phyloP scores from a whole-genome alignment of 2,797 vertebrate species.

The Halcyon badia region DNA sequence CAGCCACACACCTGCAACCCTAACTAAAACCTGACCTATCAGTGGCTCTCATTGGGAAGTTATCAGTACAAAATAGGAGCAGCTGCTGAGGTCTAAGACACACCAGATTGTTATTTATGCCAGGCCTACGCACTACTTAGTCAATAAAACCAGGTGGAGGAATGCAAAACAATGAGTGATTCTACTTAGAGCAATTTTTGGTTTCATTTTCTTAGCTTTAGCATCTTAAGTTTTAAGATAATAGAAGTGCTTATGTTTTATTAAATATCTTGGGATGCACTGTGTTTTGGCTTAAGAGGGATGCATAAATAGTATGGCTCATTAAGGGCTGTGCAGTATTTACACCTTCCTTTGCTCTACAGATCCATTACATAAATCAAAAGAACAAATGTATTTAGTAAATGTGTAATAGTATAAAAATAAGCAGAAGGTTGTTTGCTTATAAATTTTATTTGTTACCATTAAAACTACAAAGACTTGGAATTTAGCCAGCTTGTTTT shows the following conservation, averaged over 20 bases:
- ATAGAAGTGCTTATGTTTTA: neutral
- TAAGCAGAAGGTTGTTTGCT: neutral
- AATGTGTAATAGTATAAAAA: neutral
- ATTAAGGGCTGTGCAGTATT: neutral
- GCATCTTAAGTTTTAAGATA: neutral
- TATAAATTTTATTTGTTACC: neutral
- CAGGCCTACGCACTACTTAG: neutral
- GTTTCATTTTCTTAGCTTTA: neutral
- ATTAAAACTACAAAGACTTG: neutral
- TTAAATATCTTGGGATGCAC: rapidly evolving
- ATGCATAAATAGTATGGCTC: neutral
- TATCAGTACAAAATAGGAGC: neutral
- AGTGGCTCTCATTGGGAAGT: neutral
- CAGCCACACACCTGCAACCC: neutral
- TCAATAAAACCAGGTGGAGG: neutral
- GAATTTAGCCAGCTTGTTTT: neutral
- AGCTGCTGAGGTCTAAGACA: conserved; percentile 1
- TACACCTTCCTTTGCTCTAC: neutral
- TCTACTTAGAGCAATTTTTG: neutral
- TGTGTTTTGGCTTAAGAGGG: neutral
- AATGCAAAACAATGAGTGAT: neutral
- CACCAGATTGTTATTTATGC: neutral
- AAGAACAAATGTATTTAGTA: neutral
- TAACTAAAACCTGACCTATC: neutral
- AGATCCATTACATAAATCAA: neutral